Base-by-base conservation (phyloP, 2,797 vertebrate species). In the Gouania willdenowi region DNA sequence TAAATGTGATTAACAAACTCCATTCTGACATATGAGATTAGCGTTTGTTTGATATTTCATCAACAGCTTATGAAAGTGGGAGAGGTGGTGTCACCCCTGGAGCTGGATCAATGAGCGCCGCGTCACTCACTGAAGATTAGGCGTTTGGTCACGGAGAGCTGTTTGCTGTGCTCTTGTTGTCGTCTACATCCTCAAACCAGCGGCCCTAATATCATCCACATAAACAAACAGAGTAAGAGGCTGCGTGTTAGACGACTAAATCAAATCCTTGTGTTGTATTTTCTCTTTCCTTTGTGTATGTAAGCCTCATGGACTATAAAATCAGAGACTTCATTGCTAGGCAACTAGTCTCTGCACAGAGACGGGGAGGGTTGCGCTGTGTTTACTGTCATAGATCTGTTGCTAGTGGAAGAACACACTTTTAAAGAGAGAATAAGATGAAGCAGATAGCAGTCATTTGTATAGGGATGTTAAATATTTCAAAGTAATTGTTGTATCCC, bases 271-370 rank as follows among this genome's bases (percentile, higher is more conserved):
- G 63, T 64, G 54, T 65, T 76, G 70, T 55, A 61, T 57, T 57
- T 39, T 14, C n/a, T 28, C 25, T 10, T 35, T 5, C 33, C 55
- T 50, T 69, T 70, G 47, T 26, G 53, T 46, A 65, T 75, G 56
- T 75, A 81, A 85, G 81, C 77, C 75, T 85, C 81, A 81, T 74
- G 79, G 77, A 86, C 79, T 82, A 86, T 81, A 85, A 86, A 89
- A 88, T 84, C 81, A 79, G 72, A 77, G 71, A 87, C 82, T 83
- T 82, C 84, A 90, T 90, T 89, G 89, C 88, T 89, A 89, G 88
- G 89, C 87, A 90, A 90, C 88, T 84, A 88, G 82, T 86, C 77
- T 81, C 81, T 71, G 82, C 75, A 80, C 75, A 73, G 71, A 77
- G 77, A 78, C 50, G 70, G 59, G 65, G 71, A 63, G 72, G 64